phyloP scores from a whole-genome alignment of 2,888 invertebrate species.

The Oxystoma pomonae region DNA sequence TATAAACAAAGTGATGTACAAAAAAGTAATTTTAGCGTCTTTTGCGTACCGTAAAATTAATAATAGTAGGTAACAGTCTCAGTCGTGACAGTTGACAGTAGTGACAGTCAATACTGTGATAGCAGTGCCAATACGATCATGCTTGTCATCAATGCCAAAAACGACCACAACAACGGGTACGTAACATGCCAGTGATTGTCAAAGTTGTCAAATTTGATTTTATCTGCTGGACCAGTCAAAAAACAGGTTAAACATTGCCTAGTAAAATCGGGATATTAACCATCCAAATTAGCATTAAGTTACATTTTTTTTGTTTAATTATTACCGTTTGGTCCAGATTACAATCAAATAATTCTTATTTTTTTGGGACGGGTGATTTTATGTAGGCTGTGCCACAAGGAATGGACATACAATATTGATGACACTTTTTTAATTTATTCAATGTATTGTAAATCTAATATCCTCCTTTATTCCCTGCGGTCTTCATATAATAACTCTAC shows the following conservation, averaged over 20 bases:
- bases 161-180: conserved; percentile 47
- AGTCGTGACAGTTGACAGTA: not conserved
- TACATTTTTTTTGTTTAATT: conserved; percentile 17
- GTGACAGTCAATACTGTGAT: conserved; percentile 45
- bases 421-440: too few relatives aligned
- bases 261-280: conserved; percentile 18
- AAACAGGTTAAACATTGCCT: conserved; percentile 34
- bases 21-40: conserved; percentile 28
- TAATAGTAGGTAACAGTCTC: conserved; percentile 13
- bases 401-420: too few relatives aligned
- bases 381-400: too few relatives aligned
- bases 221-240: too few relatives aligned
- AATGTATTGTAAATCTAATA: too few relatives aligned
- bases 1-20: conserved; percentile 16
- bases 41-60: conserved; percentile 40
- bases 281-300: conserved; percentile 40
- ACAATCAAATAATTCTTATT: not conserved
- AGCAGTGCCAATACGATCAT: conserved; percentile 50
- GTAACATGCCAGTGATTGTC: conserved; percentile 46
- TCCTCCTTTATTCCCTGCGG: too few relatives aligned
- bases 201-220: conserved; percentile 36
- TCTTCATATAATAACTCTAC: too few relatives aligned
- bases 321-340: conserved; percentile 12
- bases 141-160: conserved; percentile 49
- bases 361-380: not conserved